A percentile compares a stretch with the other conserved stretches of the same genome.
These are phyloP conservation scores for Elymnias hypermnestra DNA, from an alignment of 1,140 invertebrate genomes.

Conservation along the genomic window DNA sequence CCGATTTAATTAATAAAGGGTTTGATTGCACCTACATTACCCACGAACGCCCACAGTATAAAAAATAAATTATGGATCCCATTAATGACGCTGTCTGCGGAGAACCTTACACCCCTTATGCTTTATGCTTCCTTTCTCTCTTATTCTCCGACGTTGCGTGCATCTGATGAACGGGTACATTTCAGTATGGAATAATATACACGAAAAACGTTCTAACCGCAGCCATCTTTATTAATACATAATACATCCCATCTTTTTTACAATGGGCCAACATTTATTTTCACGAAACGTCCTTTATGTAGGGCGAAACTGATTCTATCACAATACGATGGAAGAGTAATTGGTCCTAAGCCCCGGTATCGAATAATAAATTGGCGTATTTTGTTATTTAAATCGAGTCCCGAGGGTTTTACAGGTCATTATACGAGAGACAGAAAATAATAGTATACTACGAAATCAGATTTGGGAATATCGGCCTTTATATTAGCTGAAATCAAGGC, in stretches of 20 bases:
- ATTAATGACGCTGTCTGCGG: too few relatives aligned
- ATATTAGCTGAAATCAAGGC: conserved; percentile 1
- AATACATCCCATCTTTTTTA: neutral
- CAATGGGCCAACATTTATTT: neutral
- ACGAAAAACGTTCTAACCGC: too few relatives aligned
- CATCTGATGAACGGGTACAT: too few relatives aligned
- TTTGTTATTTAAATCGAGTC: conserved; percentile 32
- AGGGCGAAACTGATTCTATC: conserved; percentile 2
- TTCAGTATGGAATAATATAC: too few relatives aligned
- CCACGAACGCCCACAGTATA: too few relatives aligned
- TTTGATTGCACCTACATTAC: too few relatives aligned
- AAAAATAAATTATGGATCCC: too few relatives aligned
- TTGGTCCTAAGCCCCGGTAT: conserved; percentile 7
- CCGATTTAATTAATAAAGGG: too few relatives aligned
- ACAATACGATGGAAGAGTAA: conserved; percentile 1
- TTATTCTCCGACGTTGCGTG: too few relatives aligned
- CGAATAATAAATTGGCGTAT: conserved; percentile 23
- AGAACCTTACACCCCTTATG: too few relatives aligned
- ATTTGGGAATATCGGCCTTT: neutral
- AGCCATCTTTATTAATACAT: neutral
- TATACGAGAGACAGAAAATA: neutral
- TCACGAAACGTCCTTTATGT: neutral
- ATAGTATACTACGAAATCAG: neutral
- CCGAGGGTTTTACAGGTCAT: neutral
- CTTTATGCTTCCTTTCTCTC: too few relatives aligned